Evolutionary conservation across 30 jellyfish, hydroid and myxozoan genomes (phyloP).

Genomic region (Turritopsis rubra): DNA sequence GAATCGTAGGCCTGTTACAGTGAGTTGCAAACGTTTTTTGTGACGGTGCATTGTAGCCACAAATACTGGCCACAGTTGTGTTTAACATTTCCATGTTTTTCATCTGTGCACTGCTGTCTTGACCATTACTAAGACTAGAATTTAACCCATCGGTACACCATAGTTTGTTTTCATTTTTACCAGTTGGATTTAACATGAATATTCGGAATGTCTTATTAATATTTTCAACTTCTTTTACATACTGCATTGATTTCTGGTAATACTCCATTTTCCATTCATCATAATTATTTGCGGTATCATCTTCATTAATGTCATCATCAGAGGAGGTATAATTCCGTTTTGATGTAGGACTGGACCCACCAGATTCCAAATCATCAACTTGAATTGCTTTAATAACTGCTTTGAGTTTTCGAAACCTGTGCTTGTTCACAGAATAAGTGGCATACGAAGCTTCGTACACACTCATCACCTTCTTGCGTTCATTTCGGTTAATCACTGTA

Average conservation of each 20-base stretch:
- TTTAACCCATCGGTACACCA: neutral
- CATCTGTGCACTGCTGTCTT: neutral
- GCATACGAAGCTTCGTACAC: constrained; percentile 46
- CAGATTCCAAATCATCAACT: neutral
- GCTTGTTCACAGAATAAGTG: neutral
- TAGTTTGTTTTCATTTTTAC: neutral
- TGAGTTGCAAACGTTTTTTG: neutral
- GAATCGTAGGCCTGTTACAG: neutral
- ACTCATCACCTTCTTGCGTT: constrained; percentile 49
- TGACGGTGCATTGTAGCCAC: neutral
- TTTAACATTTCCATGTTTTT: neutral
- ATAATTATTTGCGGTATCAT: neutral
- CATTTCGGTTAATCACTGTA: constrained; percentile 56
- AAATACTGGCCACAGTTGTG: neutral
- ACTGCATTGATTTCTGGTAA: constrained; percentile 57
- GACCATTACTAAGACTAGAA: neutral
- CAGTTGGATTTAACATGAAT: constrained; percentile 33
- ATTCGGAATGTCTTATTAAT: constrained; percentile 46
- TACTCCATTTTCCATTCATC: constrained; percentile 71
- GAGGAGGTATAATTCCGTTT: neutral
- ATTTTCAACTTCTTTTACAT: constrained; percentile 49
- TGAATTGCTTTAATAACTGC: neutral
- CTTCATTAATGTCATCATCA: neutral
- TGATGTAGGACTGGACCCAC: neutral
- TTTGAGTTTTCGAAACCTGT: neutral